A percentile compares a stretch with the other conserved stretches of the same genome.
Evolutionary conservation across 1,140 invertebrate species (phyloP).

Genomic region (Mizuhopecten yessoensis): DNA sequence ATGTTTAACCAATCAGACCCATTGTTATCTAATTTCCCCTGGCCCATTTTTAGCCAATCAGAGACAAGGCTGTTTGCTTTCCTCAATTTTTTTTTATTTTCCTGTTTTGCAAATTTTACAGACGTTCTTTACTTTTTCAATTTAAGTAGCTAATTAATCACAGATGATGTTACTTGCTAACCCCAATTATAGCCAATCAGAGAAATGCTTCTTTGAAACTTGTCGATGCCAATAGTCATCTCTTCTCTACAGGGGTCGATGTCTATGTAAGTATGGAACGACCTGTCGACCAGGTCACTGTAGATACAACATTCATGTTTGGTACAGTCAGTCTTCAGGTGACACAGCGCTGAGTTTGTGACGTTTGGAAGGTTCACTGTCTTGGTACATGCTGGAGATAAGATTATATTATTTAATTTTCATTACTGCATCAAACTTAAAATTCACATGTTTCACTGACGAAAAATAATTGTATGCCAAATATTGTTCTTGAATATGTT

Average conservation of each 20-base stretch:
- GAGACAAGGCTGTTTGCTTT: not conserved
- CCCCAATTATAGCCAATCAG: not conserved
- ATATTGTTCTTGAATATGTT: too few species aligned
- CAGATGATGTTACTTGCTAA: not conserved
- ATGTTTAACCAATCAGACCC: too few species aligned
- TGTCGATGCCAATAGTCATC: slow-evolving; percentile 44
- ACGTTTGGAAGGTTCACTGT: not conserved
- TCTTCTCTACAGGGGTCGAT: slow-evolving; percentile 52
- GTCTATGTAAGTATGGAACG: slow-evolving; percentile 31
- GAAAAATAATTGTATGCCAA: too few species aligned
- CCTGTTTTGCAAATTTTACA: too few species aligned
- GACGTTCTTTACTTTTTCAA: too few species aligned
- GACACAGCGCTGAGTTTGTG: not conserved
- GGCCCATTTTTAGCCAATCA: too few species aligned
- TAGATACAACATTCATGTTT: slow-evolving; percentile 46
- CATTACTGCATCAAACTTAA: too few species aligned
- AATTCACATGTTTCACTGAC: too few species aligned
- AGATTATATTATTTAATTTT: not conserved
- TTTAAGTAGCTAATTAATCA: too few species aligned
- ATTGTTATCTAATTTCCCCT: too few species aligned
- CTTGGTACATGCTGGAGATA: not conserved
- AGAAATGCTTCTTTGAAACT: slow-evolving; percentile 30
- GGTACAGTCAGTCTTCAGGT: slow-evolving; percentile 41
- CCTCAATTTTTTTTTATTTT: too few species aligned
- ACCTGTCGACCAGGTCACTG: not conserved